Base-by-base conservation (phyloP, 1,140 invertebrate species). In the Ylistrum balloti region DNA sequence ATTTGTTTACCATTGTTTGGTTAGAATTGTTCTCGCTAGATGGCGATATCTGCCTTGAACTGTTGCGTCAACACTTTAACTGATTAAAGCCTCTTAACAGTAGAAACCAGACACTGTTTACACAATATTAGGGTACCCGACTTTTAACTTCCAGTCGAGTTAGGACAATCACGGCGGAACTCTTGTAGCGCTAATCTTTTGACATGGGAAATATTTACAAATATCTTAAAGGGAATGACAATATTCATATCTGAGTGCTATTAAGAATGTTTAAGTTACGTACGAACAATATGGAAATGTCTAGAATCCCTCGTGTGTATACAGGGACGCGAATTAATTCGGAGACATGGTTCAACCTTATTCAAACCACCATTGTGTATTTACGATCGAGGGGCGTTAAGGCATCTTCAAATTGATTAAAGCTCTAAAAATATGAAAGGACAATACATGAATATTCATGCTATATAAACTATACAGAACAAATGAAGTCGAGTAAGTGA, bases 111-210 rank as follows among this genome's bases (percentile, higher is more conserved):
- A 74, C 56, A 74, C 56, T 74, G 56, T 74, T 74, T 74, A 74
- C 56, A 74, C 56, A 74, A 74, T 74, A 74, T 74, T 74, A 74
- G 56, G 56, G 56, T 74, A 74, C 56, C 56, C 56, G 56, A 74
- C 56, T 74, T 74, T 74, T 74, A 74, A 74, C 56, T 74, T 74
- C 56, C 17, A n/a, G 41, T 45, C 41, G 13, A 38, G 13, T 38
- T 13, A 45, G 41, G n/a, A 74, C 56, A 74, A 74, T 74, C n/a
- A 22, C 56, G 13, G 28, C 22, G n/a, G 56, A 17, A 74, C 22
- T 28, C 22, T 45, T 7, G 56, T 74, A 22, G 2, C 56, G n/a
- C 56, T 74, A 74, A 74, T 74, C 56, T n/a, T 74, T 74, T 74
- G 56, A 74, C 56, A 74, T 74, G 56, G 9, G 56, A 74, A 74